Evolutionary conservation across 1,140 invertebrate species (phyloP).

Genomic region (Latrodectus geometricus): DNA sequence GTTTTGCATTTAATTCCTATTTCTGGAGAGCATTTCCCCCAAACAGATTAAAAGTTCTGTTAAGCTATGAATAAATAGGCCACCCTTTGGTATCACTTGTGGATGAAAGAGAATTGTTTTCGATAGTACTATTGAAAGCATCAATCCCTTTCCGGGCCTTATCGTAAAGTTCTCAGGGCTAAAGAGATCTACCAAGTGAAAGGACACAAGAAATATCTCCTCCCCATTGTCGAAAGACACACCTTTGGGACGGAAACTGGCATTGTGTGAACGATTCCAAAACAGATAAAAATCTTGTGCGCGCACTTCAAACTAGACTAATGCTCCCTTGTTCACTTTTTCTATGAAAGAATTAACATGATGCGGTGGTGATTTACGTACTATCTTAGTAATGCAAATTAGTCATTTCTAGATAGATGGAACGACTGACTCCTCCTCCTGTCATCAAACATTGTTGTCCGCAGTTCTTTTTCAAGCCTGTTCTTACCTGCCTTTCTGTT

Average conservation of each 20-base stretch:
- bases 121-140: background rate
- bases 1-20: too few relatives aligned
- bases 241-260: conserved; percentile 14
- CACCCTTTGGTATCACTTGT: background rate
- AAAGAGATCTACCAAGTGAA: conserved; percentile 30
- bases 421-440: conserved; percentile 32
- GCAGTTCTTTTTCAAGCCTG: conserved; percentile 22
- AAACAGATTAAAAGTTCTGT: too few relatives aligned
- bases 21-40: too few relatives aligned
- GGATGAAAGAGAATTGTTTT: too few relatives aligned
- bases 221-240: background rate
- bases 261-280: conserved; percentile 31
- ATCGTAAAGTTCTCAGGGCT: conserved; percentile 32
- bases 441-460: conserved; percentile 30
- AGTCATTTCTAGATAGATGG: conserved; percentile 44
- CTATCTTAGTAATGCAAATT: conserved; percentile 59
- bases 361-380: conserved; percentile 53
- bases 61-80: background rate
- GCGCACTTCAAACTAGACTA: conserved; percentile 16
- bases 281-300: conserved; percentile 38
- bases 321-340: conserved; percentile 6
- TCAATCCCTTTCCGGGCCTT: background rate
- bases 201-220: conserved; percentile 1
- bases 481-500: conserved; percentile 34
- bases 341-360: conserved; percentile 18